phyloP scores from a whole-genome alignment of 2,113 vertebrate genomes.

The Pelecanoides urinatrix region DNA sequence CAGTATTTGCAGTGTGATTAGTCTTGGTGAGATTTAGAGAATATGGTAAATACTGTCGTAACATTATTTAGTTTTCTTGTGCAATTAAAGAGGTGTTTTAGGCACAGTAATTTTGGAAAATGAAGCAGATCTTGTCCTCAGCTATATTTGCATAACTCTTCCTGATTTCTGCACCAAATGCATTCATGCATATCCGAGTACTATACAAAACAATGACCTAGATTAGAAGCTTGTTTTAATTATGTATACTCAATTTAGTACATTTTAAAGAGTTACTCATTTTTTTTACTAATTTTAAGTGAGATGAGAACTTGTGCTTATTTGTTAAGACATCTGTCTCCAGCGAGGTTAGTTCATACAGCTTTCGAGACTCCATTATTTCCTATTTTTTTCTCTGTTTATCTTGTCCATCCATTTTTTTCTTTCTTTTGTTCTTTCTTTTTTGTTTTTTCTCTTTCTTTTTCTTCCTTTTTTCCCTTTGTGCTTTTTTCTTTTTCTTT shows the following conservation, averaged over 20 bases:
- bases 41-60: not conserved
- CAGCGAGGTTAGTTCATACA: not conserved
- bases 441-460: no score
- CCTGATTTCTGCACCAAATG: not conserved
- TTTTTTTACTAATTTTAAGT: not conserved
- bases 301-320: not conserved
- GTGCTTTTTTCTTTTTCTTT: not conserved
- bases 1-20: not conserved
- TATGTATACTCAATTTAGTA: not conserved
- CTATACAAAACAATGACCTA: constrained; percentile 13
- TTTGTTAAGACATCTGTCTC: not conserved
- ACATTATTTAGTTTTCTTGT: not conserved
- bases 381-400: not conserved
- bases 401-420: not conserved
- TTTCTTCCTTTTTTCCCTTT: not conserved
- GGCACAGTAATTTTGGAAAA: not conserved
- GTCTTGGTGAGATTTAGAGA: not conserved
- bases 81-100: not conserved
- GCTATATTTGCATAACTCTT: not conserved
- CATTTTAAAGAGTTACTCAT: not conserved
- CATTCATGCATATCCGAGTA: not conserved
- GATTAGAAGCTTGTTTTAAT: constrained; percentile 21
- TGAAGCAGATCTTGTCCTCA: not conserved
- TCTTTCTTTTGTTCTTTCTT: not conserved
- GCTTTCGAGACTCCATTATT: not conserved